These are phyloP conservation scores for Pipistrellus pygmaeus DNA, from an alignment of 2,797 vertebrate species.

Conservation along the genomic window DNA sequence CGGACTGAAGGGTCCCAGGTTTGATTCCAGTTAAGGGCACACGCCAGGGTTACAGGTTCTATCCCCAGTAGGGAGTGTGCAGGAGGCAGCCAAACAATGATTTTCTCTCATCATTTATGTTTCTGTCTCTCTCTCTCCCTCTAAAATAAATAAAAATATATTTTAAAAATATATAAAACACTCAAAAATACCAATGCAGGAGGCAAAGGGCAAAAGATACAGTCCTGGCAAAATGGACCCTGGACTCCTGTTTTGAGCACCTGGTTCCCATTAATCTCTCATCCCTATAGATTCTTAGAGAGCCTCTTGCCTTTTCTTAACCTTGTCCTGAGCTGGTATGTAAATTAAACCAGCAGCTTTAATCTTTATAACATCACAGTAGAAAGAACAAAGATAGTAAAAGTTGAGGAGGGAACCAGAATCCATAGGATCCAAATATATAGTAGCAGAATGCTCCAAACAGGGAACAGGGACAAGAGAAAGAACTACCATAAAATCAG, in stretches of 20 bases:
- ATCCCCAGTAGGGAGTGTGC: too few species aligned
- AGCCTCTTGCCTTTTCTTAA: slow-evolving; percentile 65
- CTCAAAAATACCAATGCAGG: slow-evolving; percentile 32
- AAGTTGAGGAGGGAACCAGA: slow-evolving; percentile 48
- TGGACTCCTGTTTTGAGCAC: slow-evolving; percentile 91
- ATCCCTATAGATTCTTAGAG: slow-evolving; percentile 89
- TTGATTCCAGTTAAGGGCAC: too few species aligned
- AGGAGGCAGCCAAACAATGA: too few species aligned
- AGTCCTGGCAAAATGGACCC: slow-evolving; percentile 65
- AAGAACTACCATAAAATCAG: not conserved
- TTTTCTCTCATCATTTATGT: too few species aligned
- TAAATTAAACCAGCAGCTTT: slow-evolving; percentile 92
- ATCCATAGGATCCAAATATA: slow-evolving; percentile 29
- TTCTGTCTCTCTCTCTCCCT: too few species aligned
- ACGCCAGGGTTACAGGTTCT: too few species aligned
- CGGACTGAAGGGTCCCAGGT: too few species aligned
- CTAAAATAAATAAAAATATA: too few species aligned
- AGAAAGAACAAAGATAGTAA: slow-evolving; percentile 78
- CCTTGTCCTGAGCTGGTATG: slow-evolving; percentile 87
- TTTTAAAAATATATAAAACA: slow-evolving; percentile 27
- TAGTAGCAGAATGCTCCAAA: slow-evolving; percentile 55
- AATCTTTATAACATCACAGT: slow-evolving; percentile 92
- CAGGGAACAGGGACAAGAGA: slow-evolving; percentile 16
- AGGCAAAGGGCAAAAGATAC: slow-evolving; percentile 71
- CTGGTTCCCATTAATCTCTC: slow-evolving; percentile 93